Percentiles rank a stretch among this genome's conserved stretches.
Conservation (phyloP, 2,888 invertebrate genomes). For the Apamea epomidion region DNA sequence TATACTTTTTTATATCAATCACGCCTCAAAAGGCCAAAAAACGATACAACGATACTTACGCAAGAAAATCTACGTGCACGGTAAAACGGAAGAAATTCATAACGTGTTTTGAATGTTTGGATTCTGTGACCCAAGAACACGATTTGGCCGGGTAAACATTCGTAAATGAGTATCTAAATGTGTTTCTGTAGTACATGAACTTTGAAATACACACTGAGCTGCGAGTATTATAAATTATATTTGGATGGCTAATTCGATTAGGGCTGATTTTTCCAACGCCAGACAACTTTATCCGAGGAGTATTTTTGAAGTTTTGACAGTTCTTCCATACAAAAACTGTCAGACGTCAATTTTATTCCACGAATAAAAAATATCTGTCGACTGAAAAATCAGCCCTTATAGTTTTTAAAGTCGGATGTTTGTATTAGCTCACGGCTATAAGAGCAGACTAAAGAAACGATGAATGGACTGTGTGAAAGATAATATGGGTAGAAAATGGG, state of each 20-base stretch:
- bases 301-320: too few relatives aligned
- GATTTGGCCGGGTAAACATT: constrained; percentile 52
- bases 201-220: constrained; percentile 18
- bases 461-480: too few relatives aligned
- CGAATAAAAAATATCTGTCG: too few relatives aligned
- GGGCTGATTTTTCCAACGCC: too few relatives aligned
- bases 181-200: constrained; percentile 42
- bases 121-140: constrained; percentile 44
- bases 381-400: not conserved
- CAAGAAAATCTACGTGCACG: constrained; percentile 39
- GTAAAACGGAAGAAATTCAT: constrained; percentile 36
- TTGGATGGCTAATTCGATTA: constrained; percentile 17
- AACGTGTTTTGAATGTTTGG: constrained; percentile 48
- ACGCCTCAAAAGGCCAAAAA: constrained; percentile 49
- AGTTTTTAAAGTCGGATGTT: not conserved
- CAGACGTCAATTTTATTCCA: too few relatives aligned
- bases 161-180: constrained; percentile 52
- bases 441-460: not conserved
- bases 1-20: constrained; percentile 54
- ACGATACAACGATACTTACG: constrained; percentile 15
- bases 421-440: constrained; percentile 64
- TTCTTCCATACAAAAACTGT: too few relatives aligned
- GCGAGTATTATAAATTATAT: constrained; percentile 1
- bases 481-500: not conserved
- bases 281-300: too few relatives aligned